Evolutionary conservation across 1,140 invertebrate genomes (phyloP).

Genomic region (Microplitis mediator): DNA sequence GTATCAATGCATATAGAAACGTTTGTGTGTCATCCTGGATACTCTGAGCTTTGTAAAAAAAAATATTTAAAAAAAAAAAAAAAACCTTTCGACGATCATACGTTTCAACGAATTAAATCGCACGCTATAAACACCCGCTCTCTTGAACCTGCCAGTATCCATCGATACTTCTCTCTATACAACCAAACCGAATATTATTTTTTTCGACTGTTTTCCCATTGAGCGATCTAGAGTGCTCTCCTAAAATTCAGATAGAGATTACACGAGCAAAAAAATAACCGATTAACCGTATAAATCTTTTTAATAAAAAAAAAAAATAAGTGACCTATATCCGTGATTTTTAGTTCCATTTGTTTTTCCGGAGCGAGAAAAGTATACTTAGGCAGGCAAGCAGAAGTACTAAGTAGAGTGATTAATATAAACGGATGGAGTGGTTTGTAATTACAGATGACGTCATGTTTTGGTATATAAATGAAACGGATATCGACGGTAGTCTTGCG

Average conservation of each 20-base stretch:
- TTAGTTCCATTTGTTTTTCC: too few relatives aligned
- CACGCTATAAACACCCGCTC: conserved; percentile 8
- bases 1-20: conserved; percentile 3
- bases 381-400: too few relatives aligned
- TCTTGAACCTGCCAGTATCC: conserved; percentile 4
- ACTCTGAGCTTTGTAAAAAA: conserved; percentile 10
- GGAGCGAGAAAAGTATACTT: too few relatives aligned
- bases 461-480: too few relatives aligned
- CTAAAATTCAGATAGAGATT: conserved; percentile 16
- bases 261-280: conserved; percentile 18
- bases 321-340: too few relatives aligned
- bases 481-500: too few relatives aligned
- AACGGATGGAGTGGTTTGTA: too few relatives aligned
- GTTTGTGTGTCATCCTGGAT: conserved; percentile 5
- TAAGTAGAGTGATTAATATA: too few relatives aligned
- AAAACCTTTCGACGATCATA: conserved; percentile 14
- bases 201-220: not conserved
- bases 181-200: not conserved
- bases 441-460: too few relatives aligned
- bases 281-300: not conserved
- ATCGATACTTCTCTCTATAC: conserved; percentile 8
- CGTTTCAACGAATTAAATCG: conserved; percentile 19
- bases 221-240: not conserved
- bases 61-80: not conserved
- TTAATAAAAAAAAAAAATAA: not conserved